A percentile compares a stretch with the other conserved stretches of the same genome.
Evolutionary conservation across 1,140 invertebrate genomes (phyloP).

Genomic region (Pogonomyrmex barbatus): DNA sequence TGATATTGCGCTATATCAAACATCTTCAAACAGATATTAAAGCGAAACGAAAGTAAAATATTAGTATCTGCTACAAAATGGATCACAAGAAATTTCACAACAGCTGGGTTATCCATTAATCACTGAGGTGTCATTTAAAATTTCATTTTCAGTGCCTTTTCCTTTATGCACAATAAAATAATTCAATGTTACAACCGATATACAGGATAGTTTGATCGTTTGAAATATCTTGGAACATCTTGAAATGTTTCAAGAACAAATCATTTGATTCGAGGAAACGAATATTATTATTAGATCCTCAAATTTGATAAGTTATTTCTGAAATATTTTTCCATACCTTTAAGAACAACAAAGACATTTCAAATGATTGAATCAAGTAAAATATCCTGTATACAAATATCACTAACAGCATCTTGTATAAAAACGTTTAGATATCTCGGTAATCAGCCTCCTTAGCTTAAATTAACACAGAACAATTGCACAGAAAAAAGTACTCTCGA

Average conservation of each 20-base stretch:
- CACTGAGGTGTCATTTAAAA: conserved; percentile 64
- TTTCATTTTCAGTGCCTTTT: conserved; percentile 19
- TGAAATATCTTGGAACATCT: conserved; percentile 6
- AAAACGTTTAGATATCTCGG: conserved; percentile 53
- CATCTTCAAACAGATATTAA: conserved; percentile 29
- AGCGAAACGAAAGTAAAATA: conserved; percentile 36
- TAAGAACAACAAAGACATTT: conserved; percentile 27
- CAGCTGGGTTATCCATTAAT: conserved; percentile 37
- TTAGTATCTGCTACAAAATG: conserved; percentile 46
- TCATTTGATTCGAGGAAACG: not conserved
- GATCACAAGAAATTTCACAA: conserved; percentile 58
- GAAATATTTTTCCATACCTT: conserved; percentile 6
- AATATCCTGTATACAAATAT: conserved; percentile 38
- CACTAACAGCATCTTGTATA: conserved; percentile 63
- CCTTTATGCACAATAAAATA: conserved; percentile 61
- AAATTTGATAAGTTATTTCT: not conserved
- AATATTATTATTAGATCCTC: not conserved
- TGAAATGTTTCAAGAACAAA: not conserved
- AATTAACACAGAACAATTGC: conserved; percentile 74
- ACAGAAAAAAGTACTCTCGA: conserved; percentile 65
- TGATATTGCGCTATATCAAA: not conserved
- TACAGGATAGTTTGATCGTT: conserved; percentile 18
- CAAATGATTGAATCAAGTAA: conserved; percentile 17
- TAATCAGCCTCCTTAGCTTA: conserved; percentile 72
- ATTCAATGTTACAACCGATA: conserved; percentile 66